Evolutionary conservation across 2,888 invertebrate genomes (phyloP).

Genomic region (Ectropis crepuscularia): DNA sequence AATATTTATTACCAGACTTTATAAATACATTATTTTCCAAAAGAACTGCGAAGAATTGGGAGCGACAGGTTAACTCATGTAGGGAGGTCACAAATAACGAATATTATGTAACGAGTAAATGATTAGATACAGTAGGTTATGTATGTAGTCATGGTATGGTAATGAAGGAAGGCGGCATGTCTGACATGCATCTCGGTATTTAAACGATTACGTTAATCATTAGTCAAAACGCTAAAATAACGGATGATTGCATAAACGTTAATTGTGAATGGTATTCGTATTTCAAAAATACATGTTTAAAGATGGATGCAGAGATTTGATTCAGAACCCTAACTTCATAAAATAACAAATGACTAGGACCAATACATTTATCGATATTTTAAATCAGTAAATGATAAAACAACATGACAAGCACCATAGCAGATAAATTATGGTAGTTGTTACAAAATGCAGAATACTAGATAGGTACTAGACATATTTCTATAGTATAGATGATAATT

Average conservation of each 20-base stretch:
- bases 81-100: conserved; percentile 14
- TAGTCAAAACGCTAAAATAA: conserved; percentile 12
- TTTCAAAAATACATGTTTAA: too few species aligned
- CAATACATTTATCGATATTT: too few species aligned
- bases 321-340: too few species aligned
- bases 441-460: too few species aligned
- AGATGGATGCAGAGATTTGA: too few species aligned
- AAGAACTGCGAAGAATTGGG: not conserved
- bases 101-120: conserved; percentile 18
- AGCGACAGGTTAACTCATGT: conserved; percentile 6
- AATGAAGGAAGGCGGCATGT: conserved; percentile 25
- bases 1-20: not conserved
- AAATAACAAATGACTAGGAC: too few species aligned
- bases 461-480: too few species aligned
- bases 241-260: conserved; percentile 22
- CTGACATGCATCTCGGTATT: conserved; percentile 21
- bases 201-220: conserved; percentile 22
- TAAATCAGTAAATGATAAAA: too few species aligned
- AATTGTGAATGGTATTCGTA: not conserved
- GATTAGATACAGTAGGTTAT: conserved; percentile 13
- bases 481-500: too few species aligned
- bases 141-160: conserved; percentile 18
- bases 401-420: too few species aligned
- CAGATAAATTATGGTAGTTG: too few species aligned
- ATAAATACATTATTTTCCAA: not conserved